phyloP scores from a whole-genome alignment of 2,888 invertebrate species.

The Dasysyrphus albostriatus region DNA sequence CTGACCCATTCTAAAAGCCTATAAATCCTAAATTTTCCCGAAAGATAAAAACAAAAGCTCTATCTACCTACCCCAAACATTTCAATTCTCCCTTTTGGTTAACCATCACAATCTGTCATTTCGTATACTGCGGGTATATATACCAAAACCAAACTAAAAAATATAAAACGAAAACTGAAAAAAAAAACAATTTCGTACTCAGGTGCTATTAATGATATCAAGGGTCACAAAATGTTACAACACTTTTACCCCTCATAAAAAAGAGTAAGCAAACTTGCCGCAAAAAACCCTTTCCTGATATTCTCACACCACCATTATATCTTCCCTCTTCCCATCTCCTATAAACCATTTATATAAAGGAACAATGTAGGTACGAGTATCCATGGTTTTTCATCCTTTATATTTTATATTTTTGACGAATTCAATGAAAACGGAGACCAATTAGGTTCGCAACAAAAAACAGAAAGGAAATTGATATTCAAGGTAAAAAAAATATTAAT shows the following conservation, averaged over 20 bases:
- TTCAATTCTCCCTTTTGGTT: slow-evolving; percentile 21
- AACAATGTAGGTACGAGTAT: neutral
- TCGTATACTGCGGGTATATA: neutral
- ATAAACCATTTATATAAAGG: slow-evolving; percentile 33
- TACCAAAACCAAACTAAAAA: neutral
- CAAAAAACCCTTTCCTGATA: slow-evolving; percentile 24
- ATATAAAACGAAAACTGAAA: neutral
- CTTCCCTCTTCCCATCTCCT: neutral
- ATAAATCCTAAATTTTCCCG: slow-evolving; percentile 11
- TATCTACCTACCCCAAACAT: neutral
- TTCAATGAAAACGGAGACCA: slow-evolving; percentile 19
- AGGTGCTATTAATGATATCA: slow-evolving; percentile 71
- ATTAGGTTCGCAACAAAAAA: slow-evolving; percentile 25
- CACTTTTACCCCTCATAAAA: slow-evolving; percentile 30
- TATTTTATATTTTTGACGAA: slow-evolving; percentile 53
- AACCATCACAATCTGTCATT: slow-evolving; percentile 44
- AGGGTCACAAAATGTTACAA: slow-evolving; percentile 56
- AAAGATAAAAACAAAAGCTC: neutral
- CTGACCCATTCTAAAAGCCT: slow-evolving; percentile 16
- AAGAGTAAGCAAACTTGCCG: slow-evolving; percentile 39
- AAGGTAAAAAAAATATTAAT: slow-evolving; percentile 30
- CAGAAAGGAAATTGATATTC: slow-evolving; percentile 28
- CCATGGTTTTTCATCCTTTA: slow-evolving; percentile 24
- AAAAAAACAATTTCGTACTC: slow-evolving; percentile 44
- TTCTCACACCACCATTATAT: neutral